Evolutionary conservation across 2,888 invertebrate genomes (phyloP).

Genomic region (Baronia brevicornis): DNA sequence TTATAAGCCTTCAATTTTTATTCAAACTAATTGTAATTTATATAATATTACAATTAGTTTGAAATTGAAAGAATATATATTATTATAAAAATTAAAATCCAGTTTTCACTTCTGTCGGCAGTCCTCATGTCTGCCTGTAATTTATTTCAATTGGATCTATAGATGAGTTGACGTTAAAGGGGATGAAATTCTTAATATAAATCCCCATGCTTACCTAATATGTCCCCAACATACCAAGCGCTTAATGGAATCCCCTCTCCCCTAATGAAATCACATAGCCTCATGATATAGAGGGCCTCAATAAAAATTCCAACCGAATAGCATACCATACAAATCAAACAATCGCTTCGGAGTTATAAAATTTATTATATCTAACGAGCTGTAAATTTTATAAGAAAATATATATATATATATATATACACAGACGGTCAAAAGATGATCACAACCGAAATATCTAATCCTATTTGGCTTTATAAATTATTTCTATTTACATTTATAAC

Average conservation of each 20-base stretch:
- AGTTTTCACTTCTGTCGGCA: no score
- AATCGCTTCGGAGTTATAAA: conserved; percentile 34
- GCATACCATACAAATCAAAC: conserved; percentile 21
- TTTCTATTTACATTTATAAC: conserved; percentile 42
- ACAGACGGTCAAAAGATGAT: no score
- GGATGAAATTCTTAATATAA: conserved; percentile 15
- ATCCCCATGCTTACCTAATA: conserved; percentile 22
- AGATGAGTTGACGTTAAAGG: no score
- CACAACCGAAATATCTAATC: no score
- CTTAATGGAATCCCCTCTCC: conserved; percentile 32
- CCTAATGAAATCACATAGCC: conserved; percentile 32
- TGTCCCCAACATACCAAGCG: conserved; percentile 35
- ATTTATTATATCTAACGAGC: conserved; percentile 55
- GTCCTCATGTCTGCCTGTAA: no score
- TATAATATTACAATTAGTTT: no score
- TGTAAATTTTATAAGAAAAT: conserved; percentile 52
- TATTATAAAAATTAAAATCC: no score
- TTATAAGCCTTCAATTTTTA: no score
- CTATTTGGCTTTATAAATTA: conserved; percentile 46
- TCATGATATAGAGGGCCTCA: conserved; percentile 21
- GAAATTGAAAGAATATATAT: no score
- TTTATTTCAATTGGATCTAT: no score
- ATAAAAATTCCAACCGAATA: conserved; percentile 15
- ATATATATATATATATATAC: no score
- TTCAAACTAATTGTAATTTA: no score